phyloP scores from a whole-genome alignment of 2,113 vertebrate species.

The Verasper variegatus region DNA sequence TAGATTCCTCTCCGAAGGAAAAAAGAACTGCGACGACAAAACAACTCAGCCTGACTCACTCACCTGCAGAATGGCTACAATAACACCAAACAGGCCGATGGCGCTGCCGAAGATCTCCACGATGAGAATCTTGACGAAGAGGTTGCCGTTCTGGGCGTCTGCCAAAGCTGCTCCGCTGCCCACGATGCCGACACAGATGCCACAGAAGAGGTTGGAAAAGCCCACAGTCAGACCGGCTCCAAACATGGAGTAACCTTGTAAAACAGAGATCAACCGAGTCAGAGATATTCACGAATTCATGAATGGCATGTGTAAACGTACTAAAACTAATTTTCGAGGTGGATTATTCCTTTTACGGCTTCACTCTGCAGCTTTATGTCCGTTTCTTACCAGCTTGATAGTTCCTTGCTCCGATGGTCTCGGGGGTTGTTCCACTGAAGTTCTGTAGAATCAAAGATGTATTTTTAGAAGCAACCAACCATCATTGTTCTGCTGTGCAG shows the following conservation, averaged over 20 bases:
- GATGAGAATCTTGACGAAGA: constrained; percentile 99
- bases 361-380: not conserved
- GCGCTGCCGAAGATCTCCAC: constrained; percentile 99
- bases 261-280: constrained; percentile 13
- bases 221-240: constrained; percentile 97
- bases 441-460: constrained; percentile 74
- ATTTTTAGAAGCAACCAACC: constrained; percentile 9
- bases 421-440: constrained; percentile 89
- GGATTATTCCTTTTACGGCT: not conserved
- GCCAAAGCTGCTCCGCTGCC: constrained; percentile 97
- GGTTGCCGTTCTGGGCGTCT: constrained; percentile 95
- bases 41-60: not conserved
- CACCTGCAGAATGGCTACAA: constrained; percentile 98
- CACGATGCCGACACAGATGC: constrained; percentile 97
- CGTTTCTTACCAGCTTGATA: constrained; percentile 91
- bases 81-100: constrained; percentile 97
- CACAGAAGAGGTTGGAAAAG: constrained; percentile 98
- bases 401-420: constrained; percentile 91
- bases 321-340: not conserved
- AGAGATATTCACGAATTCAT: not conserved
- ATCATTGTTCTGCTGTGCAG: not conserved
- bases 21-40: not conserved
- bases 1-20: not conserved
- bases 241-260: constrained; percentile 96
- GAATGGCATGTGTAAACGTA: not conserved